Conservation (phyloP, 2,113 vertebrate genomes). For the Aldabrachelys gigantea region DNA sequence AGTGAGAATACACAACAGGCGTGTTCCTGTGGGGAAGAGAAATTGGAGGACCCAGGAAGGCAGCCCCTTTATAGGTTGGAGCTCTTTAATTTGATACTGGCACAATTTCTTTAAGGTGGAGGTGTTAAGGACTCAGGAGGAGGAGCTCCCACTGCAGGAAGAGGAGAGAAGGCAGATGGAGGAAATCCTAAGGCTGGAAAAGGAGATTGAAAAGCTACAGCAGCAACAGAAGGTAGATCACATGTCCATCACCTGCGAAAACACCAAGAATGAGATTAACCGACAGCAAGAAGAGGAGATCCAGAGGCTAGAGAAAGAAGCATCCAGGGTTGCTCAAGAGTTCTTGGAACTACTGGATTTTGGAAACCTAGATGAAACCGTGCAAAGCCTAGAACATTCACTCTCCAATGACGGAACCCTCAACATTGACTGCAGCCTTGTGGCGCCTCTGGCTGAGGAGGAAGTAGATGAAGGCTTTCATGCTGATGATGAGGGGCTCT, state of each 20-base stretch:
- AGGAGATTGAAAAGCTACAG: slow-evolving; percentile 91
- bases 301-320: slow-evolving; percentile 88
- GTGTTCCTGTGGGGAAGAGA: neutral
- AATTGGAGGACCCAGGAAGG: neutral
- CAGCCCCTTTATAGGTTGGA: neutral
- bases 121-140: slow-evolving; percentile 55
- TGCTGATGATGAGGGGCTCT: slow-evolving; percentile 82
- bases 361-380: slow-evolving; percentile 79
- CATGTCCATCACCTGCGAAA: slow-evolving; percentile 85
- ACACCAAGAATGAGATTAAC: slow-evolving; percentile 83
- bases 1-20: neutral
- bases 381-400: slow-evolving; percentile 81
- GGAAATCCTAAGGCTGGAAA: slow-evolving; percentile 90
- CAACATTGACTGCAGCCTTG: slow-evolving; percentile 81
- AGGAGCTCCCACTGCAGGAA: slow-evolving; percentile 76
- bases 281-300: slow-evolving; percentile 88
- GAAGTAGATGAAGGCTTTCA: slow-evolving; percentile 90
- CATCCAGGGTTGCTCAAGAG: slow-evolving; percentile 89
- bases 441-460: slow-evolving; percentile 85
- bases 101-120: slow-evolving; percentile 62
- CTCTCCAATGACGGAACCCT: slow-evolving; percentile 88
- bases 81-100: neutral
- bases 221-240: slow-evolving; percentile 86
- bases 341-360: slow-evolving; percentile 92
- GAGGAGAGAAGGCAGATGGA: slow-evolving; percentile 92